Evolutionary conservation across 2,888 invertebrate genomes (phyloP).

Genomic region (Clepsis dumicolana): DNA sequence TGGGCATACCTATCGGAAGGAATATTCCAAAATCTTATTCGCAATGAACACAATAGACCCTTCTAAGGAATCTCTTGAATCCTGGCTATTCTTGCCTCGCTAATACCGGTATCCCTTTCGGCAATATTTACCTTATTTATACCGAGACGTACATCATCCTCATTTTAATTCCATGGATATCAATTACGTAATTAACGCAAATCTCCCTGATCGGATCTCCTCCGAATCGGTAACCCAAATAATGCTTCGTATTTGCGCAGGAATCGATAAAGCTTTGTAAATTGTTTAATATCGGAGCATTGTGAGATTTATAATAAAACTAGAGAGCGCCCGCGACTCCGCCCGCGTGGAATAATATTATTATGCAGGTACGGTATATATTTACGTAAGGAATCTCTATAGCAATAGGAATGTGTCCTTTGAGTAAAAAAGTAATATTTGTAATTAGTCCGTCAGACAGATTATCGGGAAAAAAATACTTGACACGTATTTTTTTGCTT

Average conservation of each 20-base stretch:
- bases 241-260: not conserved
- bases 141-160: not conserved
- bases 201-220: not conserved
- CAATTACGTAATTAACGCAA: not conserved
- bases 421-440: too few relatives aligned
- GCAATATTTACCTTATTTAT: not conserved
- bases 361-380: too few relatives aligned
- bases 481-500: too few relatives aligned
- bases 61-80: not conserved
- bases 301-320: not conserved
- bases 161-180: not conserved
- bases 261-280: not conserved
- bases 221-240: not conserved
- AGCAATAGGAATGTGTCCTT: too few relatives aligned
- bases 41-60: not conserved
- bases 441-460: too few relatives aligned
- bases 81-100: not conserved
- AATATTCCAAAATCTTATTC: not conserved
- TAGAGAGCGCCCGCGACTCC: too few relatives aligned
- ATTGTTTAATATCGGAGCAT: not conserved
- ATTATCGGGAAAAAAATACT: too few relatives aligned
- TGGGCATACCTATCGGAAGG: not conserved
- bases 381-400: too few relatives aligned
- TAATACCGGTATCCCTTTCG: not conserved
- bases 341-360: too few relatives aligned